These are phyloP conservation scores for Pseudochirops corinnae DNA, from an alignment of 2,797 vertebrate species.

Conservation along the genomic window DNA sequence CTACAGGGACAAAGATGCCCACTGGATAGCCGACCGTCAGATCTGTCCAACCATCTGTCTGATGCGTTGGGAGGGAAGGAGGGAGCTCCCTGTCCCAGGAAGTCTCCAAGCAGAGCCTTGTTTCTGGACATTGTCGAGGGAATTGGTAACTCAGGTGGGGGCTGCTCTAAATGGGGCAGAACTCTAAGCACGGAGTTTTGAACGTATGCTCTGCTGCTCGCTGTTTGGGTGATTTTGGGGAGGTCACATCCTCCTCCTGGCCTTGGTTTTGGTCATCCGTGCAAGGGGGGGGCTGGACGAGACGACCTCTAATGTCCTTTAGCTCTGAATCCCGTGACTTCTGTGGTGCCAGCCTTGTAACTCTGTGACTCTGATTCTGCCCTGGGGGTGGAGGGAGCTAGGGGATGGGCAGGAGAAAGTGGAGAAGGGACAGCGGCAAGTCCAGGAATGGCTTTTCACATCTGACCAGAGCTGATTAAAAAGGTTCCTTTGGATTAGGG, in stretches of 20 bases:
- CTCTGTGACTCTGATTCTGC: neutral
- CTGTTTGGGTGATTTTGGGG: fast-evolving
- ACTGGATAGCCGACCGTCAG: neutral
- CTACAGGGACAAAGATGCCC: neutral
- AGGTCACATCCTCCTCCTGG: neutral
- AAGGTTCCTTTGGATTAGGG: fast-evolving
- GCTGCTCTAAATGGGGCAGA: neutral
- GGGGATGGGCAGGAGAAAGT: neutral
- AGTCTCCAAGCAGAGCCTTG: neutral
- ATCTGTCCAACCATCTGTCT: neutral
- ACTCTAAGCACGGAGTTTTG: neutral
- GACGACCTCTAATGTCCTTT: neutral
- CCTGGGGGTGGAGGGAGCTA: too few relatives aligned
- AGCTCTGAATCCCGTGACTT: neutral
- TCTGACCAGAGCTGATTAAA: neutral
- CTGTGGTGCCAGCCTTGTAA: neutral
- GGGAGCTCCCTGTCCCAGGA: neutral
- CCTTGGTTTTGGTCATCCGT: neutral
- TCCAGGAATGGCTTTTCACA: neutral
- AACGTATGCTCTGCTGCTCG: neutral
- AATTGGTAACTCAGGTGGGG: neutral
- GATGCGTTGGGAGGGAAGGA: neutral
- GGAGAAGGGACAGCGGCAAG: neutral
- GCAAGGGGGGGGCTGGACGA: neutral
- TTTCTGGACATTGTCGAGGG: neutral